phyloP scores from a whole-genome alignment of 2,113 vertebrate genomes.

The Emydura subglobosa region DNA sequence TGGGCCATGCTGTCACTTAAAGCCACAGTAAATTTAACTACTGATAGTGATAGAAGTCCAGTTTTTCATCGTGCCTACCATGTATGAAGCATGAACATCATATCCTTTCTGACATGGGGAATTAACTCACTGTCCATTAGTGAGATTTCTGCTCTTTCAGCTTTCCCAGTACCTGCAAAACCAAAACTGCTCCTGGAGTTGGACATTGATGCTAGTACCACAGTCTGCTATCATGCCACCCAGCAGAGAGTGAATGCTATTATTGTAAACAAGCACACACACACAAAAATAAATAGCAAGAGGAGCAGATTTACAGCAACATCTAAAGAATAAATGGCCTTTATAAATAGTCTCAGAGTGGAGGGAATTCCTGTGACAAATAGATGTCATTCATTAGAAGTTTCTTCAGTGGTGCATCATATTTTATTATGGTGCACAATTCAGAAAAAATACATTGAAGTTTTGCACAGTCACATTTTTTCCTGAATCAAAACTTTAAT shows the following conservation, averaged over 20 bases:
- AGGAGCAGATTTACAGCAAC: not conserved
- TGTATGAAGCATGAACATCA: not conserved
- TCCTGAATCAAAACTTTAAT: not conserved
- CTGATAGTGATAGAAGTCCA: not conserved
- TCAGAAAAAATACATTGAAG: not conserved
- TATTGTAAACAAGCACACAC: not conserved
- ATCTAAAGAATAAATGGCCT: not conserved
- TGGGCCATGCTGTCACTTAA: not conserved
- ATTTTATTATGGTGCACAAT: not conserved
- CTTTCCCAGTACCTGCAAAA: not conserved
- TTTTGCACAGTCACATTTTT: not conserved
- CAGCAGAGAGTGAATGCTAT: not conserved
- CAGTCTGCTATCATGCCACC: not conserved
- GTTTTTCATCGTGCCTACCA: not conserved
- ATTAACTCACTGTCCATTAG: not conserved
- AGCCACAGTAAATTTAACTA: not conserved
- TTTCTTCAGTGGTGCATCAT: not conserved
- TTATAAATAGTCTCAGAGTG: not conserved
- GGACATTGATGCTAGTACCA: not conserved
- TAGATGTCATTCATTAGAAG: not conserved
- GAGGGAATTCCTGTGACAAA: not conserved
- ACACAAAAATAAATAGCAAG: not conserved
- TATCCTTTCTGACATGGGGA: not conserved
- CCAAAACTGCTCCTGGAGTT: not conserved
- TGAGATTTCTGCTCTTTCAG: not conserved